These are phyloP conservation scores for Clarias magur DNA, from an alignment of 2,113 vertebrate species.

Conservation along the genomic window DNA sequence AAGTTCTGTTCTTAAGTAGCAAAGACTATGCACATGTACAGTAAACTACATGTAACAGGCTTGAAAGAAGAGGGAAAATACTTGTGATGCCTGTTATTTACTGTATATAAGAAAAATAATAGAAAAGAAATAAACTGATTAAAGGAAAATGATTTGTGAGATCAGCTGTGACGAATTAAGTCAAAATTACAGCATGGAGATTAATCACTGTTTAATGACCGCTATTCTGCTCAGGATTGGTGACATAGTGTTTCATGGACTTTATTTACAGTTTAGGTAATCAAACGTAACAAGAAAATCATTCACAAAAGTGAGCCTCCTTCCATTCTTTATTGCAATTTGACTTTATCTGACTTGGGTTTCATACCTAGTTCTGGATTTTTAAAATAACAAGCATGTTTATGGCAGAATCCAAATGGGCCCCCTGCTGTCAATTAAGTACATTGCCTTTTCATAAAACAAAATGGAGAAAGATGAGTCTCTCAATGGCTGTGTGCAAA, in stretches of 20 bases:
- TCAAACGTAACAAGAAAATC: slow-evolving; percentile 31
- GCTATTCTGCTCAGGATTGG: slow-evolving; percentile 33
- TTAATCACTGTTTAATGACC: slow-evolving; percentile 51
- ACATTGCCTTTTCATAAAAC: slow-evolving; percentile 66
- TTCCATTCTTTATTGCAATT: background rate
- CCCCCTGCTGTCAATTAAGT: slow-evolving; percentile 53
- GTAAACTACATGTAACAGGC: background rate
- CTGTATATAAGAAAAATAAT: background rate
- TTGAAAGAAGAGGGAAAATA: background rate
- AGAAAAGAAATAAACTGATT: slow-evolving; percentile 42
- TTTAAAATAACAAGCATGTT: slow-evolving; percentile 48
- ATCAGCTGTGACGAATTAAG: slow-evolving; percentile 53
- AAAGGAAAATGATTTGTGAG: slow-evolving; percentile 21
- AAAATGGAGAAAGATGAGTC: slow-evolving; percentile 47
- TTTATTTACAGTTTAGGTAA: slow-evolving; percentile 28
- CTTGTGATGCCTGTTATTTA: background rate
- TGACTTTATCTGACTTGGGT: background rate
- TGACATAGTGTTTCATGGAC: slow-evolving; percentile 26
- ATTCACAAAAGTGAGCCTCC: background rate
- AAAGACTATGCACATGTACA: background rate
- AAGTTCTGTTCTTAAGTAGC: background rate
- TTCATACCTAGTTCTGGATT: slow-evolving; percentile 39
- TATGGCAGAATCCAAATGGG: slow-evolving; percentile 51
- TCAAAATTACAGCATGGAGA: slow-evolving; percentile 46
- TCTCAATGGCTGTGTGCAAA: slow-evolving; percentile 58